Evolutionary conservation across 2,113 vertebrate genomes (phyloP), one percentile per base, ranked within the genome.

Genomic region (Oncorhynchus gorbuscha): DNA sequence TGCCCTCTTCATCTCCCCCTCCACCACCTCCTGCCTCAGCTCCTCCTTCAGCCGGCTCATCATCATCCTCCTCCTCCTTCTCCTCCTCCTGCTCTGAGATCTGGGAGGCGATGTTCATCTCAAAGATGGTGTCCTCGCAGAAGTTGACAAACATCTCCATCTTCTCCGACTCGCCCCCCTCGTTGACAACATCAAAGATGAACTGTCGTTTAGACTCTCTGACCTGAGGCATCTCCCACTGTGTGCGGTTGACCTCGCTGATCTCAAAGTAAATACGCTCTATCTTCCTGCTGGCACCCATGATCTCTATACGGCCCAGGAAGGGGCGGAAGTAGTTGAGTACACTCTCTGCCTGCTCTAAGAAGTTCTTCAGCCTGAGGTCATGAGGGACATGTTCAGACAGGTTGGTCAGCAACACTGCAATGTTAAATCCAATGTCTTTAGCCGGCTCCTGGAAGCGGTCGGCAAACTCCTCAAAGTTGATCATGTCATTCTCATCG

Each of bases 141-240:
- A 99, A 99, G 90, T 94, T 99, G 72, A 99, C 97, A 71, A 99
- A 99, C 58, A 99, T 94, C 88, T 99, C 97, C 97, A 99, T 99
- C 91, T 99, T 99, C 91, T 99, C 97, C 0, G 96, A 95, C 78
- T 99, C 97, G 0, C 96, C 97, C 0, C 97, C 97, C 48, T 98
- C 97, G 8, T 99, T 99, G 76, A 99, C 97, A 45, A 99, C 97
- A 16, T 99, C 97, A 59, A 99, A 99, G 87, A 99, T 99, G 85
- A 99, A 99, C 91, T 99, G 97, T 0, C 97, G 92, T 83, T 99
- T 99, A 74, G 95, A 96, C 83, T 96, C 95, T 84, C 94, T 86
- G 73, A 96, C 97, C 84, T 99, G 97, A 0, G 97, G 97, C 97
- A 99, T 99, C 88, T 99, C 97, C 97, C 97, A 99, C 87, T 99